Evolutionary conservation across 2,797 vertebrate species (phyloP).

Genomic region (Chelon labrosus): DNA sequence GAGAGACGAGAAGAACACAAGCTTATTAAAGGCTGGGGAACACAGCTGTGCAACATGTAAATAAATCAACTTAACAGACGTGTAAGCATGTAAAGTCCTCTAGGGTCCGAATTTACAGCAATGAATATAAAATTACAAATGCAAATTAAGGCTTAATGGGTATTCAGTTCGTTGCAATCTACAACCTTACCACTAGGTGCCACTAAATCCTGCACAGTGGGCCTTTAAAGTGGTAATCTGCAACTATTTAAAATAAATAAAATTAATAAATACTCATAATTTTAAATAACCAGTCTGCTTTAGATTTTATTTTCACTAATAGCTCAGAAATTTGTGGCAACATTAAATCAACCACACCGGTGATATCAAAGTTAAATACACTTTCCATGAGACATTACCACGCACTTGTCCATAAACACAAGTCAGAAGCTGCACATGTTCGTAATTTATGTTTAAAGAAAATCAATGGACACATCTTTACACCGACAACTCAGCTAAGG

Average conservation of each 20-base stretch:
- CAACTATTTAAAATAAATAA: not conserved
- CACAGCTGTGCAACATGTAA: not conserved
- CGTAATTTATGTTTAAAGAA: not conserved
- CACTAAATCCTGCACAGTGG: too few relatives aligned
- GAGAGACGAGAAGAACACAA: slow-evolving; percentile 10
- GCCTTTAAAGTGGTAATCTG: not conserved
- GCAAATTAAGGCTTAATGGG: too few relatives aligned
- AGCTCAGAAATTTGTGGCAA: too few relatives aligned
- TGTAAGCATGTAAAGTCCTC: not conserved
- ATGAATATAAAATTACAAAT: not conserved
- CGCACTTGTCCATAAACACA: too few relatives aligned
- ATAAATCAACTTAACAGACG: not conserved
- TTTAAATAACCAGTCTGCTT: not conserved
- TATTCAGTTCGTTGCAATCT: too few relatives aligned
- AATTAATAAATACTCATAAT: not conserved
- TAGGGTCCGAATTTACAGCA: not conserved
- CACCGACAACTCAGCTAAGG: not conserved
- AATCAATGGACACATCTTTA: not conserved
- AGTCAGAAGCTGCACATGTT: too few relatives aligned
- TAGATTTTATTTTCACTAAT: too few relatives aligned
- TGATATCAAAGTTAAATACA: too few relatives aligned
- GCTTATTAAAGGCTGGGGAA: not conserved
- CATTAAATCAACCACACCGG: too few relatives aligned
- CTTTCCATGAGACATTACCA: too few relatives aligned
- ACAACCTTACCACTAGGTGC: too few relatives aligned